Conservation (phyloP, 2,113 vertebrate genomes). For the Cyrtonyx montezumae region DNA sequence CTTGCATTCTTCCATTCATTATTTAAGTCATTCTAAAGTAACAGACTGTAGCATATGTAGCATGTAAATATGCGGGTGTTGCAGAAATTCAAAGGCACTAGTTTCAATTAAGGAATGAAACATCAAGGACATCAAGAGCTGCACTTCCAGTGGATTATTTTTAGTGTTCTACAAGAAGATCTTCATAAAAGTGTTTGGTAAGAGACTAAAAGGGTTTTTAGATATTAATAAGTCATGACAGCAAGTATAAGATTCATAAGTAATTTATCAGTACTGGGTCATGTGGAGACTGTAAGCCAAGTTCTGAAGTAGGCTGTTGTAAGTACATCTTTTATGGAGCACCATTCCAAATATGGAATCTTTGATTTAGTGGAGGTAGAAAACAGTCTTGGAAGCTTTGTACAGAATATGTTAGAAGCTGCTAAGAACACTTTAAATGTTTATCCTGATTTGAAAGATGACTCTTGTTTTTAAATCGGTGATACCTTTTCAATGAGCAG, state of each 20-base stretch:
- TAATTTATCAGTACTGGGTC: constrained; percentile 58
- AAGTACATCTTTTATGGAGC: constrained; percentile 23
- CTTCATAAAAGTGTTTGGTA: neutral
- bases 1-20: neutral
- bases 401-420: neutral
- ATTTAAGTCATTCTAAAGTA: neutral
- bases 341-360: neutral
- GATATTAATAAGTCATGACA: constrained; percentile 60
- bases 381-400: neutral
- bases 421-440: neutral
- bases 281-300: constrained; percentile 29
- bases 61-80: neutral
- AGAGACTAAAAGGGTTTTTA: constrained; percentile 26
- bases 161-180: neutral
- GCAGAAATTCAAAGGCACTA: neutral
- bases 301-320: constrained; percentile 22
- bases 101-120: constrained; percentile 33
- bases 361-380: constrained; percentile 12
- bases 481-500: neutral
- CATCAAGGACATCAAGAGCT: neutral
- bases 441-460: neutral
- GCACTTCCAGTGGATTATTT: neutral
- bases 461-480: neutral
- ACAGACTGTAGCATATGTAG: neutral
- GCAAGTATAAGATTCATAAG: constrained; percentile 45